Evolutionary conservation across 2,888 invertebrate genomes (phyloP), one percentile per base, ranked within the genome.

Genomic region (Eupithecia subumbrata): DNA sequence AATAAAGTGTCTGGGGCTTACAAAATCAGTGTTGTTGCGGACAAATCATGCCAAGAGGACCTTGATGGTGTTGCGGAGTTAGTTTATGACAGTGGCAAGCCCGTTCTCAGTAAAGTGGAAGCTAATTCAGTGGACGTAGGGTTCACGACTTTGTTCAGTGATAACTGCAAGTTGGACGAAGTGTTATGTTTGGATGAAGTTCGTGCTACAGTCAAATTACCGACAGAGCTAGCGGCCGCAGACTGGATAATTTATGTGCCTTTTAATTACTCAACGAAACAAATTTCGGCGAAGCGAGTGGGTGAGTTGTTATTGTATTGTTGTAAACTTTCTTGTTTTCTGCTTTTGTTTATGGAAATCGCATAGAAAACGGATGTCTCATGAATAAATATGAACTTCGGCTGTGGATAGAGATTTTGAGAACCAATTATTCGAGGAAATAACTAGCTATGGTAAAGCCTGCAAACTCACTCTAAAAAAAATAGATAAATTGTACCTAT

Each of bases 181-280:
- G 93, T 93, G 79, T 84, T 96, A 86, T 97, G 97, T 90, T 90
- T 96, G 79, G 91, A 91, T 71, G 95, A 96, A 86, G 89, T 96
- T 79, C 95, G 95, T 79, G 93, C 96, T 0, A 84, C 95, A 45
- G 89, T 90, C 16, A 95, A 95, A 82, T 90, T 97, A 78, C 95
- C 96, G 5, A 84, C 86, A n/a, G 91, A 92, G 75, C 88, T 97
- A 71, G 87, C 92, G 16, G 85, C 86, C 30, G 91, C 95, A 40
- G 95, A 96, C 82, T 90, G 95, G 80, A 95, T 93, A 79, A 95
- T 97, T 84, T 97, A 96, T 89, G 93, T 97, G 83, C 96, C 96
- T 71, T 97, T 97, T 88, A 97, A 96, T 89, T 96, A 96, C 84
- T 95, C 93, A 25, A 95, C 93, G 18, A 86, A 90, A 79, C 91